Conservation (phyloP, 2,113 vertebrate genomes). For the Dipodomys ordii region DNA sequence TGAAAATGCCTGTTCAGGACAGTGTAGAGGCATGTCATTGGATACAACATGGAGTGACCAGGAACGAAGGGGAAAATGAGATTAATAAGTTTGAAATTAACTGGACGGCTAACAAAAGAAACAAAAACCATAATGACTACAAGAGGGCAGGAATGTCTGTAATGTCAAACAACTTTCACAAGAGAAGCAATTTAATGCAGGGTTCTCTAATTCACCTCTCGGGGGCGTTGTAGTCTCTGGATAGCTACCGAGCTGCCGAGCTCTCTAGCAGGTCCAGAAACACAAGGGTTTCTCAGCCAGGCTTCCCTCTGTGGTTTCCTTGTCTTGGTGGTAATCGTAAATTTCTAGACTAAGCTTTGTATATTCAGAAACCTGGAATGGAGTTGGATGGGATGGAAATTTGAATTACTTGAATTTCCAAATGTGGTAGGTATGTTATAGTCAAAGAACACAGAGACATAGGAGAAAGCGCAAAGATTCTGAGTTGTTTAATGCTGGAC, state of each 20-base stretch:
- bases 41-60: background rate
- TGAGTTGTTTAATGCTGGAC: background rate
- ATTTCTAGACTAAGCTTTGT: background rate
- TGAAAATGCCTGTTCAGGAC: background rate
- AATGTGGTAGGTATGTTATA: background rate
- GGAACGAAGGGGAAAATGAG: background rate
- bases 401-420: background rate
- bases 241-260: background rate
- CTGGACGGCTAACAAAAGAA: background rate
- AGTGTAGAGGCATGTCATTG: background rate
- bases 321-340: background rate
- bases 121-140: background rate
- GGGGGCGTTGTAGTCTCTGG: background rate
- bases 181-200: background rate
- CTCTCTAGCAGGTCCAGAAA: background rate
- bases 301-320: background rate
- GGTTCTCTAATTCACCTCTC: background rate
- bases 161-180: background rate
- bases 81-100: background rate
- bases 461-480: background rate
- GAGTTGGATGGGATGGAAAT: background rate
- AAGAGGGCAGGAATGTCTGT: background rate
- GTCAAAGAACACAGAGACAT: background rate
- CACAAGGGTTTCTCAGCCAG: background rate
- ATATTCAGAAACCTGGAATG: background rate